Base-by-base conservation (phyloP, 2,797 vertebrate species). In the Smutsia gigantea region DNA sequence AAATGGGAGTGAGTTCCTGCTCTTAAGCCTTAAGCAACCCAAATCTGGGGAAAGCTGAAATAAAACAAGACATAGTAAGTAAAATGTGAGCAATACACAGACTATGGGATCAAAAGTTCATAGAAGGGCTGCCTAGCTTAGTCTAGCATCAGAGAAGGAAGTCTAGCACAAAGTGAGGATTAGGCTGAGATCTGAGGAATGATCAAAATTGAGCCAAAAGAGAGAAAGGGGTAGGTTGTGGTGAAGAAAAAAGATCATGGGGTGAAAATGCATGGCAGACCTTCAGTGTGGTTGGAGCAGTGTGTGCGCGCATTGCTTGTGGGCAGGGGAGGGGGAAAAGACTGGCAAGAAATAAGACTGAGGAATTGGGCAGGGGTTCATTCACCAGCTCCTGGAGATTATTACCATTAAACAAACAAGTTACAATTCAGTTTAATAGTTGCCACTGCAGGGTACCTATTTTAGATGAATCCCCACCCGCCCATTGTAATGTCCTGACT, bases 181-280 rank as follows among this genome's bases (percentile, higher is more conserved):
- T 51, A 42, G 23, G 29, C 1, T 57, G 79, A 78, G n/a, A 90
- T 72, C 25, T 34, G 15, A 84, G 29, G 59, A 78, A 74, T 25
- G 15, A 86, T 64, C 34, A 84, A 78, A 81, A 87, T 55, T 42
- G 64, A 87, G 39, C 34, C 75, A 37, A 46, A 64, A 37, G 69
- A 64, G 9, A 27, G 27, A 78, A 69, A 83, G 46, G 11, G 27
- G 29, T 75, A 81, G 68, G 51, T 29, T 39, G 18, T 11, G 15
- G 57, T 74, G 39, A 23, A 46, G 66, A 82, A 86, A 37, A 42
- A 74, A 61, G 17, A 81, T 13, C 7, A 69, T 3, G 23, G 25
- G 15, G 19, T 34, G 6, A 51, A 27, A 51, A 13, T 17, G 2
- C 27, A 53, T 7, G 8, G 34, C 64, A 69, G 69, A 75, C 51